A percentile compares a stretch with the other conserved stretches of the same genome.
phyloP scores from a whole-genome alignment of 2,888 invertebrate species.

The Leuctra nigra region DNA sequence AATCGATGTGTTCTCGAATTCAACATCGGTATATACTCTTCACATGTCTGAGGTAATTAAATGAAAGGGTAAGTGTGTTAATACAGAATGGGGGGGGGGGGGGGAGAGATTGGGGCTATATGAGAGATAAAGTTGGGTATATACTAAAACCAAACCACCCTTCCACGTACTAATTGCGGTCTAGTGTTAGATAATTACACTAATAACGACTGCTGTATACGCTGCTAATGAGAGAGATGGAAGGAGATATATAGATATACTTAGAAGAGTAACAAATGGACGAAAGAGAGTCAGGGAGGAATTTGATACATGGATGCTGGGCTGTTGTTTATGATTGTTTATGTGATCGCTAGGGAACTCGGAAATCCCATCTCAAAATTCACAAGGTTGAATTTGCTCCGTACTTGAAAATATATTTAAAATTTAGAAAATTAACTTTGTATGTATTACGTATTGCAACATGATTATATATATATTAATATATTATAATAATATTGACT shows the following conservation, averaged over 20 bases:
- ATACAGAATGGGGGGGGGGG: no score
- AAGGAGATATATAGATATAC: not conserved
- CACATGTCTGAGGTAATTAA: slow-evolving; percentile 21
- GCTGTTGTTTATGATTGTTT: no score
- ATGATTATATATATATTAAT: no score
- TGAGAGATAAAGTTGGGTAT: slow-evolving; percentile 16
- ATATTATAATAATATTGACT: no score
- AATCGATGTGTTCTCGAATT: no score
- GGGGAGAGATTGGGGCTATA: slow-evolving; percentile 15
- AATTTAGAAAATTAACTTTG: no score
- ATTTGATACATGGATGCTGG: no score
- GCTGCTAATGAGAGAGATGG: slow-evolving; percentile 4
- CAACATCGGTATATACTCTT: no score
- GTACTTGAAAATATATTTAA: no score
- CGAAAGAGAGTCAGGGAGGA: not conserved
- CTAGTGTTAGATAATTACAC: slow-evolving; percentile 14
- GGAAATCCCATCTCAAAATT: no score
- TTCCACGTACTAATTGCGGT: slow-evolving; percentile 26
- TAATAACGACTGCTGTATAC: slow-evolving; percentile 14
- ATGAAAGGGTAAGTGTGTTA: slow-evolving; percentile 25
- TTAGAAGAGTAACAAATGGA: not conserved
- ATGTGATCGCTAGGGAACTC: not conserved
- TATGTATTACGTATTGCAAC: no score
- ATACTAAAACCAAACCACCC: slow-evolving; percentile 20
- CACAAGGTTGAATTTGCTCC: no score